A percentile compares a stretch with the other conserved stretches of the same genome.
These are phyloP conservation scores for Abscondita cerata DNA, from an alignment of 2,888 invertebrate genomes.

Conservation along the genomic window DNA sequence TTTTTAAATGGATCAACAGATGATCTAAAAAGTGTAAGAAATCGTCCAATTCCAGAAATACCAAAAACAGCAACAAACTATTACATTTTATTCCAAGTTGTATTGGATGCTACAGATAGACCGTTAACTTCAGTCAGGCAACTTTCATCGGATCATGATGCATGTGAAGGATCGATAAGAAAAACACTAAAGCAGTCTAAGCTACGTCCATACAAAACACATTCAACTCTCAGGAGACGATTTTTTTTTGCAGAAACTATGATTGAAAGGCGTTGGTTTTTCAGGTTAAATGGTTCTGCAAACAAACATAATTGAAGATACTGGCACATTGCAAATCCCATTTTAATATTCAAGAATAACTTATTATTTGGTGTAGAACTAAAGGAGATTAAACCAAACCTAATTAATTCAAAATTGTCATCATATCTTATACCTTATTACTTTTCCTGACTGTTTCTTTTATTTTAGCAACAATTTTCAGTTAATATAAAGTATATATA, in stretches of 20 bases:
- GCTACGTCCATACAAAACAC: not conserved
- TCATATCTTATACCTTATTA: no score
- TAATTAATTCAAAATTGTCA: no score
- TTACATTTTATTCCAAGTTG: slow-evolving; percentile 5
- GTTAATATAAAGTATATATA: no score
- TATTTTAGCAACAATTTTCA: no score
- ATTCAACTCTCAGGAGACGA: not conserved
- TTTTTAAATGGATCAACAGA: not conserved
- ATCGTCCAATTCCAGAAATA: slow-evolving; percentile 6
- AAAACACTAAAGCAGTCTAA: slow-evolving; percentile 12
- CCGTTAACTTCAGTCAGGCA: slow-evolving; percentile 10
- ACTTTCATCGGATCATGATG: slow-evolving; percentile 13
- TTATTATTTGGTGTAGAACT: no score
- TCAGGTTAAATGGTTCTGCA: slow-evolving; percentile 7
- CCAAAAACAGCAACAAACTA: slow-evolving; percentile 3
- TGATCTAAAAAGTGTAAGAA: slow-evolving; percentile 12
- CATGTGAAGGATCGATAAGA: slow-evolving; percentile 10
- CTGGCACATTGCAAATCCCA: slow-evolving; percentile 44
- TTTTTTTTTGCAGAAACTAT: not conserved
- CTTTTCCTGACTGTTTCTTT: no score
- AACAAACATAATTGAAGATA: slow-evolving; percentile 1
- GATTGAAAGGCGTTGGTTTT: not conserved
- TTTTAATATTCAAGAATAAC: no score
- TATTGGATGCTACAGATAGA: slow-evolving; percentile 7
- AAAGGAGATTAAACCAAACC: no score